A percentile compares a stretch with the other conserved stretches of the same genome.
phyloP scores from a whole-genome alignment of 2,797 vertebrate species.

The Alca torda region DNA sequence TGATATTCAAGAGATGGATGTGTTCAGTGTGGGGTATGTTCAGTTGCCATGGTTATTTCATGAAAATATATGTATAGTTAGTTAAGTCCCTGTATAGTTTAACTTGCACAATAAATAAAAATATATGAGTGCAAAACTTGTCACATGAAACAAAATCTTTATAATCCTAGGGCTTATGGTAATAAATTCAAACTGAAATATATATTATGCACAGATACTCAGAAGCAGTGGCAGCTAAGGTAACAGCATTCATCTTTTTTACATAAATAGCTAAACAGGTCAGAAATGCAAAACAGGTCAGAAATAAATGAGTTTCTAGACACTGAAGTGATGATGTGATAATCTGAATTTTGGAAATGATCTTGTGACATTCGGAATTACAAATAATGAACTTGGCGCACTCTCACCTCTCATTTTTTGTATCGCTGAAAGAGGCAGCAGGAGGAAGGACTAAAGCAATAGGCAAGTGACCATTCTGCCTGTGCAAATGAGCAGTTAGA shows the following conservation, averaged over 20 bases:
- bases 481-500: background rate
- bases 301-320: constrained; percentile 38
- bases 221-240: constrained; percentile 3
- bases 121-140: background rate
- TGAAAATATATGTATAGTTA: constrained; percentile 17
- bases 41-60: constrained; percentile 60
- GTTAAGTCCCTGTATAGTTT: background rate
- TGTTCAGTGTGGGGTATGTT: background rate
- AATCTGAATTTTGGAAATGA: constrained; percentile 44
- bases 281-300: constrained; percentile 52
- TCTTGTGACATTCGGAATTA: constrained; percentile 9
- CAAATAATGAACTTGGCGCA: background rate
- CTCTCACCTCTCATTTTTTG: background rate
- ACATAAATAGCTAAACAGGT: constrained; percentile 29
- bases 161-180: constrained; percentile 11
- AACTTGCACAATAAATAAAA: constrained; percentile 43
- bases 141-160: constrained; percentile 20
- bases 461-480: background rate
- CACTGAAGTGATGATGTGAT: constrained; percentile 35
- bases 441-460: background rate
- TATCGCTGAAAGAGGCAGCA: background rate
- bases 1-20: background rate
- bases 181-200: constrained; percentile 31
- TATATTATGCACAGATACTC: background rate
- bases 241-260: constrained; percentile 2